Conservation (phyloP, 2,113 vertebrate species). For the Laterallus jamaicensis region DNA sequence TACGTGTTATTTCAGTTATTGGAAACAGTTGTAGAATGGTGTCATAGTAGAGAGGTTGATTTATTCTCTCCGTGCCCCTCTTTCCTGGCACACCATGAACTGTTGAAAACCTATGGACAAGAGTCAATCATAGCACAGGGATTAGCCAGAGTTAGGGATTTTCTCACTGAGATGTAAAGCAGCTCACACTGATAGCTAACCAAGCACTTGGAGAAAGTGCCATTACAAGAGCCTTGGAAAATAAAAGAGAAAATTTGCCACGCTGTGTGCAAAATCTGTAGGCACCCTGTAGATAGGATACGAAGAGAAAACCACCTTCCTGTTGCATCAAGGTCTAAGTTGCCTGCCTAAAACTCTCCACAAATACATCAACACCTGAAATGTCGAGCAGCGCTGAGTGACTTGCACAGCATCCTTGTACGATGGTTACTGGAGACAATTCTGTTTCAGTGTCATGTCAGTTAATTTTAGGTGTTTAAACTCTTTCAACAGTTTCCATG, state of each 20-base stretch:
- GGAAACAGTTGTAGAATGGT: background rate
- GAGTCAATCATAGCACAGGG: background rate
- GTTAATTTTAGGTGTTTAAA: background rate
- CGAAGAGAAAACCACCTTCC: background rate
- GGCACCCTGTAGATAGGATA: background rate
- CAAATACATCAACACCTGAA: background rate
- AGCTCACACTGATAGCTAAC: constrained; percentile 25
- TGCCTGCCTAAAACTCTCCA: background rate
- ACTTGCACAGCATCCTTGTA: background rate
- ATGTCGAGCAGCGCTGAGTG: background rate
- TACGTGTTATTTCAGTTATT: background rate
- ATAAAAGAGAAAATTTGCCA: background rate
- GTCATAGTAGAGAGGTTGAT: background rate
- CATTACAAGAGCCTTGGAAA: constrained; percentile 33
- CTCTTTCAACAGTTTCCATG: constrained; percentile 21
- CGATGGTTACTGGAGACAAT: background rate
- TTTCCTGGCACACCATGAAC: background rate
- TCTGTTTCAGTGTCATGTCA: background rate
- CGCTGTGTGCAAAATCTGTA: background rate
- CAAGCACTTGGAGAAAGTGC: constrained; percentile 14
- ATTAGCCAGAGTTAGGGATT: constrained; percentile 41
- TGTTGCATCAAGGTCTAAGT: background rate
- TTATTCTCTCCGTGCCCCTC: background rate
- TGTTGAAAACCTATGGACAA: background rate
- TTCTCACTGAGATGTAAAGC: constrained; percentile 39